Base-by-base conservation (phyloP, 2,888 invertebrate genomes). In the Andrena bucephala region DNA sequence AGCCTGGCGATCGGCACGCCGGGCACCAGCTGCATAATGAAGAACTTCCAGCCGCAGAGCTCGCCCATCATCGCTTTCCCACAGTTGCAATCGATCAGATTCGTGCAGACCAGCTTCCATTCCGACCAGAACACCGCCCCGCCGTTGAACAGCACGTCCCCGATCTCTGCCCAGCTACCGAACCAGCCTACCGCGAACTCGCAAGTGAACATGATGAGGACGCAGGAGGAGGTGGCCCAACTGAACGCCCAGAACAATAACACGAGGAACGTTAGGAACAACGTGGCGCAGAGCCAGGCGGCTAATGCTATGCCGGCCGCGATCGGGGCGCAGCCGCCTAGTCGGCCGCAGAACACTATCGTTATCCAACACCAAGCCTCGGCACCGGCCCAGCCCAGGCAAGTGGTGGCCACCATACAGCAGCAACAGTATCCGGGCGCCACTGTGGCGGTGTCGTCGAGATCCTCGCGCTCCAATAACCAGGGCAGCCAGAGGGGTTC, bases 1-100 rank as follows among this genome's bases (percentile, higher is more conserved):
- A 68, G 90, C 0, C 81, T 92, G 3, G 84, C 90, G 8, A 88
- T 91, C 2, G 89, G 90, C 5, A 85, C 92, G 7, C 90, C 93
- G 1, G 90, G 90, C 36, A 91, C 90, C 2, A 91, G 87, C 42
- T 92, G 93, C 70, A 89, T 94, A 27, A 91, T 93, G 91, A 93
- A 93, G 74, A 93, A 90, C 62, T 89, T 93, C 16, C 93, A 93
- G 16, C 88, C 93, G 0, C 92, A 91, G 52, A 92, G 89, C 68
- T 91, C 93, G 2, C 93, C 94, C 8, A 92, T 94, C 42, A 93
- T 94, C 16, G 89, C 93, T 2, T 93, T 94, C 84, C 93, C 94
- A 1, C 93, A 93, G 67, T 73, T 94, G 27, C 94, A 94, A 68
- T 93, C 94, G 0, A 93, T 94, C 66, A 90, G 93, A 73, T 94